A percentile compares a stretch with the other conserved stretches of the same genome.
These are phyloP conservation scores for Drosophila hydei DNA, from an alignment of 1,140 invertebrate genomes.

Conservation along the genomic window DNA sequence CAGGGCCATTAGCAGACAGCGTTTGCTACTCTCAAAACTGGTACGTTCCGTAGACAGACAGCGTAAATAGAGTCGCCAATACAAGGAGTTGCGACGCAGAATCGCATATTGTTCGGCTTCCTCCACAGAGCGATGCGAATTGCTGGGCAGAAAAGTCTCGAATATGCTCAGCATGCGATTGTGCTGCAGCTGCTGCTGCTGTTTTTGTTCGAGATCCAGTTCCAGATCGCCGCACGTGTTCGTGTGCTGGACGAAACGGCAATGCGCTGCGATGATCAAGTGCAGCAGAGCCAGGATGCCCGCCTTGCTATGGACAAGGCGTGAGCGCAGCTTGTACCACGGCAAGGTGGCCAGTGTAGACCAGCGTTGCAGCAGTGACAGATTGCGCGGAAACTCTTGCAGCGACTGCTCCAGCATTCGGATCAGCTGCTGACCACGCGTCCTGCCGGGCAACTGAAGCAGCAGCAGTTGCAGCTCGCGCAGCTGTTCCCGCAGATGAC, in stretches of 20 bases:
- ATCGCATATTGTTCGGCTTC: slow-evolving; percentile 47
- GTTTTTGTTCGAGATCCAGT: not conserved
- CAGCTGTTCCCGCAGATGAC: slow-evolving; percentile 84
- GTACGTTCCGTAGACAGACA: slow-evolving; percentile 58
- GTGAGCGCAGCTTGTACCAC: slow-evolving; percentile 63
- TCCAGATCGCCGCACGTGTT: not conserved
- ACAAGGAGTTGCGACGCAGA: slow-evolving; percentile 68
- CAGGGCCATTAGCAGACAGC: slow-evolving; percentile 85
- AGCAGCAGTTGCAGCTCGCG: slow-evolving; percentile 83
- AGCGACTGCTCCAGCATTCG: slow-evolving; percentile 80
- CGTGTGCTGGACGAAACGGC: slow-evolving; percentile 38
- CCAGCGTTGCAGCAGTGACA: slow-evolving; percentile 84
- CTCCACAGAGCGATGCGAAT: slow-evolving; percentile 34
- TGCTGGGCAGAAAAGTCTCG: slow-evolving; percentile 57
- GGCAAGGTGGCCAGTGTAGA: slow-evolving; percentile 39
- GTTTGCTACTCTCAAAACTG: slow-evolving; percentile 75
- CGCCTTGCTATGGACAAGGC: slow-evolving; percentile 46
- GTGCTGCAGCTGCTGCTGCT: slow-evolving; percentile 11
- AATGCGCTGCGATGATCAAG: slow-evolving; percentile 54
- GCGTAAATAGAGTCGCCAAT: slow-evolving; percentile 78
- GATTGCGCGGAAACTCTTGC: slow-evolving; percentile 85
- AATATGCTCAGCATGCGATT: slow-evolving; percentile 77
- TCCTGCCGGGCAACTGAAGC: slow-evolving; percentile 74
- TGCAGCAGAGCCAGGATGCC: slow-evolving; percentile 64
- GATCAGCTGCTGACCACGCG: slow-evolving; percentile 56